Conservation (phyloP, 2,888 invertebrate genomes). For the Sinhomidia bicolor region DNA sequence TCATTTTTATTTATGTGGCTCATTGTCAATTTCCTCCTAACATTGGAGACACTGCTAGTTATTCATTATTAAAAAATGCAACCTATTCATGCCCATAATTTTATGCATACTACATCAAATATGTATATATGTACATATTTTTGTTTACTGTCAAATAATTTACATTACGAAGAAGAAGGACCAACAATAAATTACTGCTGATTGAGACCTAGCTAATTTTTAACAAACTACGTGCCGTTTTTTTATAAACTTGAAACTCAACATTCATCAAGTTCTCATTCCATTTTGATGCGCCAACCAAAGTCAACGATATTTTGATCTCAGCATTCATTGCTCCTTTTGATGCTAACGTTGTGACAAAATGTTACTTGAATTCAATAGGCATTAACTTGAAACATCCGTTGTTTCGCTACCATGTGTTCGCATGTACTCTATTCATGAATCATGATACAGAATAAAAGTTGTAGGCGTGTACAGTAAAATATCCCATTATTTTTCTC, state of each 20-base stretch:
- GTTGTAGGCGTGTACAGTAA: slow-evolving; percentile 32
- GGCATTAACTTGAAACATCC: slow-evolving; percentile 11
- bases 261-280: not conserved
- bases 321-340: not conserved
- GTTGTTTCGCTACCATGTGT: slow-evolving; percentile 21
- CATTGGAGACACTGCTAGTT: too few relatives aligned
- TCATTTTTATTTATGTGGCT: too few relatives aligned
- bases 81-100: too few relatives aligned
- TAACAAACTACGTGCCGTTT: not conserved
- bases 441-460: too few relatives aligned
- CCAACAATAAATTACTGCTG: not conserved
- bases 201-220: not conserved
- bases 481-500: slow-evolving; percentile 12
- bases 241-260: not conserved
- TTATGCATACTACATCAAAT: too few relatives aligned
- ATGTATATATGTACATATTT: not conserved
- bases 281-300: not conserved
- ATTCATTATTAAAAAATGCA: too few relatives aligned
- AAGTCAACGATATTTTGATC: not conserved
- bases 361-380: not conserved
- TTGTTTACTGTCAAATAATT: not conserved
- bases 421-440: too few relatives aligned
- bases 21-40: too few relatives aligned
- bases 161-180: not conserved
- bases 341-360: not conserved